Evolutionary conservation across 2,113 vertebrate genomes (phyloP).

Genomic region (Acanthisitta chloris): DNA sequence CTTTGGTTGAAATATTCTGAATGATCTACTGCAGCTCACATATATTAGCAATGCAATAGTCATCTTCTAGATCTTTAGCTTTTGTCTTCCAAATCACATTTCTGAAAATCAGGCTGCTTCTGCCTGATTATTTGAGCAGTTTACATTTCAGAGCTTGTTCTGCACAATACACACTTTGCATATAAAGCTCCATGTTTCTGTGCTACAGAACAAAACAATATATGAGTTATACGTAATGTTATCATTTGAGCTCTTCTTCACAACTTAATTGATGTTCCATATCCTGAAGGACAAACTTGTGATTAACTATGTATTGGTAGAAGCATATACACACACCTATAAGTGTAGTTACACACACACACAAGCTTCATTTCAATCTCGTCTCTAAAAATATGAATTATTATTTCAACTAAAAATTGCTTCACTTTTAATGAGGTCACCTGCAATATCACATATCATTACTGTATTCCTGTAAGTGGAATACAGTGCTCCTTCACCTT

Average conservation of each 20-base stretch:
- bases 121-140: background rate
- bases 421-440: background rate
- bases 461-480: background rate
- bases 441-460: background rate
- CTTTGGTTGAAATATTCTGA: slow-evolving; percentile 53
- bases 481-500: background rate
- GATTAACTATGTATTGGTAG: background rate
- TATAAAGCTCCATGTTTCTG: background rate
- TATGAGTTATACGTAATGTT: background rate
- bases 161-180: background rate
- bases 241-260: background rate
- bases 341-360: background rate
- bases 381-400: background rate
- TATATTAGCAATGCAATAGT: slow-evolving; percentile 15
- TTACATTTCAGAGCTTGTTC: slow-evolving; percentile 44
- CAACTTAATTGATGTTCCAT: background rate
- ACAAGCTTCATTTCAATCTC: background rate
- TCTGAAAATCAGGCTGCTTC: slow-evolving; percentile 35
- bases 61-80: slow-evolving; percentile 31
- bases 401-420: background rate
- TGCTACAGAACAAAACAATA: background rate
- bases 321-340: background rate
- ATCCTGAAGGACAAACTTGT: background rate
- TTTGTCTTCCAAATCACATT: slow-evolving; percentile 61
- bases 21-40: slow-evolving; percentile 25